Conservation (phyloP, 2,113 vertebrate species). For the Salvelinus namaycush region DNA sequence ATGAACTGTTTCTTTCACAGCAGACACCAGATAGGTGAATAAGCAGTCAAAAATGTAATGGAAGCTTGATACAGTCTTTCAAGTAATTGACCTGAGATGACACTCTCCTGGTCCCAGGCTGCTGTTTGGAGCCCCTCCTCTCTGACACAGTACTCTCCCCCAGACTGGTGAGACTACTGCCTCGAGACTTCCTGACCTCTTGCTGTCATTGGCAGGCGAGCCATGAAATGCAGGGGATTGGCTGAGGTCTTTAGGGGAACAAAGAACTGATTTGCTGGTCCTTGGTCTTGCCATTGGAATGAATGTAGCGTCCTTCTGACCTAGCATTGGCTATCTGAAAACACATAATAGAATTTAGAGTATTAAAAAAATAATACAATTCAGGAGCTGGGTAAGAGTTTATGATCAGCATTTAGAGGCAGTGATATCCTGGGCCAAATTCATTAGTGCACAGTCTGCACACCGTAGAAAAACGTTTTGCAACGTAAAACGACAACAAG, state of each 20-base stretch:
- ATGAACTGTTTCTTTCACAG: too few relatives aligned
- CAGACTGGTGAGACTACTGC: constrained; percentile 72
- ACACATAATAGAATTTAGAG: background rate
- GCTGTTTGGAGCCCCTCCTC: constrained; percentile 45
- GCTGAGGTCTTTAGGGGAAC: background rate
- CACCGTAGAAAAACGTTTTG: too few relatives aligned
- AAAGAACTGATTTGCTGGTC: constrained; percentile 27
- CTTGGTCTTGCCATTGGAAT: constrained; percentile 3
- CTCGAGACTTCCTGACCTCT: background rate
- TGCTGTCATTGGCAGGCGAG: background rate
- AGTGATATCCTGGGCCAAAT: background rate
- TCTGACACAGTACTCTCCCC: constrained; percentile 42
- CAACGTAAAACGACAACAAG: too few relatives aligned
- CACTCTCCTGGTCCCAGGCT: constrained; percentile 14
- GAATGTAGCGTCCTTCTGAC: background rate
- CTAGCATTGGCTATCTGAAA: constrained; percentile 42
- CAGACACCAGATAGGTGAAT: too few relatives aligned
- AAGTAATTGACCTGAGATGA: constrained; percentile 59
- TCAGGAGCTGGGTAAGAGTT: too few relatives aligned
- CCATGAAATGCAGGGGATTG: background rate
- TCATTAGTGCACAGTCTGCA: background rate
- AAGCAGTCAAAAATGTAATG: too few relatives aligned
- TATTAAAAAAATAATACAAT: background rate
- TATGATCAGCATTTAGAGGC: too few relatives aligned
- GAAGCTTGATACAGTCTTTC: background rate